These are phyloP conservation scores for Helostoma temminkii DNA, from an alignment of 2,797 vertebrate species.

Conservation along the genomic window DNA sequence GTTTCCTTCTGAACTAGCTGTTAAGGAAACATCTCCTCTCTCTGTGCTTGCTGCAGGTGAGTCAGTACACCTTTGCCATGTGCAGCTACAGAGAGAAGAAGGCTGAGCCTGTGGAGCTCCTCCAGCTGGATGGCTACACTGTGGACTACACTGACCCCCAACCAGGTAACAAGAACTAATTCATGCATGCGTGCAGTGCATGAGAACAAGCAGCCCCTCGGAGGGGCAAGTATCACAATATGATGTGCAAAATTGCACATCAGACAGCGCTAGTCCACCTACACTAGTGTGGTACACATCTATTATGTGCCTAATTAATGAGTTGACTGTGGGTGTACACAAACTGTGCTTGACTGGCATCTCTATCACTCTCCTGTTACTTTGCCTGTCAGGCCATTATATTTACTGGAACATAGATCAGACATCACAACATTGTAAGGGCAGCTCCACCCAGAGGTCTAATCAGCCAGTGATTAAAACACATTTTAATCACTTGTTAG, in stretches of 20 bases:
- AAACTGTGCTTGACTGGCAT: background rate
- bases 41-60: conserved; percentile 87
- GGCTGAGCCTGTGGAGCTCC: conserved; percentile 95
- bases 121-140: conserved; percentile 96
- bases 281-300: background rate
- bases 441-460: background rate
- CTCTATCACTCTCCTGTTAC: background rate
- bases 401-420: background rate
- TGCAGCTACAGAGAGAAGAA: conserved; percentile 99
- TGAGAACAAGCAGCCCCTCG: background rate
- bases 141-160: conserved; percentile 99
- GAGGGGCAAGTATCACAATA: background rate
- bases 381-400: background rate
- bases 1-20: background rate
- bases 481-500: no score
- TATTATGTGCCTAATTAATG: background rate
- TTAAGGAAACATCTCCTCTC: background rate
- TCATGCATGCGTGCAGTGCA: background rate
- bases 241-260: background rate
- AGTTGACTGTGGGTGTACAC: background rate
- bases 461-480: background rate
- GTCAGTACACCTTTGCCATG: conserved; percentile 99
- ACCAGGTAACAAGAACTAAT: conserved; percentile 86
- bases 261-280: no score
- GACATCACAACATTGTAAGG: background rate